Base-by-base conservation (phyloP, 2,113 vertebrate species). In the Zapus hudsonius region DNA sequence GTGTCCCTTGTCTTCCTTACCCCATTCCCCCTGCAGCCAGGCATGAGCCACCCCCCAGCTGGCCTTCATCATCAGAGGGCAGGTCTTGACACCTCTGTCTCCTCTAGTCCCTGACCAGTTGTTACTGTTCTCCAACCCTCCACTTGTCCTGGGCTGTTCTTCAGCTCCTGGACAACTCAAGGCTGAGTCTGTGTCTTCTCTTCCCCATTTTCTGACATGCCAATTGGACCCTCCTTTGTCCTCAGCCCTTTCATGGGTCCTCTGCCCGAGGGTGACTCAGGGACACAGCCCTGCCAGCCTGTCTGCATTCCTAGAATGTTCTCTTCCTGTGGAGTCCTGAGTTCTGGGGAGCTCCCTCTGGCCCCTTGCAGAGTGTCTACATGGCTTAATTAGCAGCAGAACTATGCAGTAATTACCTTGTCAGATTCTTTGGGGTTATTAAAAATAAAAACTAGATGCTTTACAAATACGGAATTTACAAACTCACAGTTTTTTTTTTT, bases 391-490 rank as follows among this genome's bases (percentile, higher is more conserved):
- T 78, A 85, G 92, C 55, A 13, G 20, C 27, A 36, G 15, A 88
- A 74, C 75, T 76, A 36, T 0, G n/a, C 22, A 25, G 92, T 85
- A 92, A 90, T 96, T 55, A 79, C 92, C 69, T 74, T 55, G 38
- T 92, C 90, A 87, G 59, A 75, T 74, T 94, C 81, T 72, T 88
- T 1, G n/a, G 67, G 88, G 82, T 92, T 93, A 92, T 95, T 92
- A 85, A 85, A 94, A 92, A 88, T 85, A 94, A 93, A 92, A 82
- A 52, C 90, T 61, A 75, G 57, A 20, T 70, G 78, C 85, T 81
- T 42, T 84, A 69, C 42, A 76, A 78, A 61, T 66, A 92, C 0
- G 3, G 47, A 63, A 42, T 83, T 91, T n/a, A 36, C 80, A 87
- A 89, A 42, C 33, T 25, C 22, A 10, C 6, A n/a, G 47, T 57